Base-by-base conservation (phyloP, 2,888 invertebrate genomes). In the Apocheima hispidaria region DNA sequence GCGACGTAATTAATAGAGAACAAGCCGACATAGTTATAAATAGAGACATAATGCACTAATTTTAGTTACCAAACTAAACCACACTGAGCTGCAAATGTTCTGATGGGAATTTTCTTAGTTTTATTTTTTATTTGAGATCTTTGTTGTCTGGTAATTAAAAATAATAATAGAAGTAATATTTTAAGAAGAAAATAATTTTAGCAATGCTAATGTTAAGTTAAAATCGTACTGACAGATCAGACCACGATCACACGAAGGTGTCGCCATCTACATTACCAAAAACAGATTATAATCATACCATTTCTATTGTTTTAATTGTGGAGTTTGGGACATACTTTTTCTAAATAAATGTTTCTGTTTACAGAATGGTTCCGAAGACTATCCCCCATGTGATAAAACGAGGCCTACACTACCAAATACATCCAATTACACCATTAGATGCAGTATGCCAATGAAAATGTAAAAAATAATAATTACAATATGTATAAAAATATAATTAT, bases 351-450 rank as follows among this genome's bases (percentile, higher is more conserved):
- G 1, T 14, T 30, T 59, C 67, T 23, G 36, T 52, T 66, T 75
- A 78, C 90, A 98, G 97, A 71, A 99, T 99, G 99, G 97, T 98
- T 7, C 96, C 97, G 2, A 96, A 98, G 83, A 94, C 92, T 51
- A 98, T 96, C 68, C 97, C 98, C 0, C 98, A 99, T 84, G 92
- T 96, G 0, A 95, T 98, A 70, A 98, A 98, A 76, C 93, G 98
- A 81, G 98, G 98, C n/a, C 56, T 94, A 26, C 81, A 77, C 30
- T 83, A 87, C 51, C 79, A 88, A 72, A 73, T 90, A 6, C 83
- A 82, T 46, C 84, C 87, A 1, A 70, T 93, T 2, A 78, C 86
- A 36, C 88, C 93, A 3, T 68, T 92, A 63, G 86, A 85, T 12
- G 86, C 78, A 40, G 73, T 86, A 5, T 89, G 88, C 61, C 90